Conservation (phyloP, 1,140 invertebrate species). For the Babylonia areolata region DNA sequence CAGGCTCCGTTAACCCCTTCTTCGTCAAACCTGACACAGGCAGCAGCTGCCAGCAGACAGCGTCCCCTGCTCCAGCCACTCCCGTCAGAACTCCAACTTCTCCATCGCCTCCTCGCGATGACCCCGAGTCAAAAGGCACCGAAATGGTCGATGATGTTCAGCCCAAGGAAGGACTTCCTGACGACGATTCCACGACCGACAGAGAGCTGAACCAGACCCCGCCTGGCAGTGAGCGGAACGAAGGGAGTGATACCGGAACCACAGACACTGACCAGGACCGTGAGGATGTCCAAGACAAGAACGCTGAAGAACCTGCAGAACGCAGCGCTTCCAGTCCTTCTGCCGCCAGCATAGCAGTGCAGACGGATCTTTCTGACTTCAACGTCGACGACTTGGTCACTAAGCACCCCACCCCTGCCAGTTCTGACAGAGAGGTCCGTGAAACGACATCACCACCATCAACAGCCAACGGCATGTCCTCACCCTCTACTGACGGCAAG, state of each 20-base stretch:
- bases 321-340: not conserved
- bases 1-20: not conserved
- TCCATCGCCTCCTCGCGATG: too few relatives aligned
- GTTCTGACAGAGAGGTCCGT: not conserved
- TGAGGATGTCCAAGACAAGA: too few relatives aligned
- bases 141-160: not conserved
- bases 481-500: not conserved
- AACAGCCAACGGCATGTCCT: not conserved
- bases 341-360: not conserved
- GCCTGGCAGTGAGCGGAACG: not conserved
- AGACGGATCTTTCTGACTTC: too few relatives aligned
- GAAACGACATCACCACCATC: not conserved
- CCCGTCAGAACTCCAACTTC: not conserved
- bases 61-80: not conserved
- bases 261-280: not conserved
- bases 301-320: not conserved
- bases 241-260: not conserved
- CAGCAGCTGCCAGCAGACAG: not conserved
- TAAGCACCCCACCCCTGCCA: not conserved
- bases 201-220: not conserved
- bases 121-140: not conserved
- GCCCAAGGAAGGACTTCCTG: not conserved
- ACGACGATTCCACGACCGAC: not conserved
- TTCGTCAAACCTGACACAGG: not conserved
- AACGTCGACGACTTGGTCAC: not conserved